These are phyloP conservation scores for Siphamia tubifer DNA, from an alignment of 2,113 vertebrate genomes.

Conservation along the genomic window DNA sequence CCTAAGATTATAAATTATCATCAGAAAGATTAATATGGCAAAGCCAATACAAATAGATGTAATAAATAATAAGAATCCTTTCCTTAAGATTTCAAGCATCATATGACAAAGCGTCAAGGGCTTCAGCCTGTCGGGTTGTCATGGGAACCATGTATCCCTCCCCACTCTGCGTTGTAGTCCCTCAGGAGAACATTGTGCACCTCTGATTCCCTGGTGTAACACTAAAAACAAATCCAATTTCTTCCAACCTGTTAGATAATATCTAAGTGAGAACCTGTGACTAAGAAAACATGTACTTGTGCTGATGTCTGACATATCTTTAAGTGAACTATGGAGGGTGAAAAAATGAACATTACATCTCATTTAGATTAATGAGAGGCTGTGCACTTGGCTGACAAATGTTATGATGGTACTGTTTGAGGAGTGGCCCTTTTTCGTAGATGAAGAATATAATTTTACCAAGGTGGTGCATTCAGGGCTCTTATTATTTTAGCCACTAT, in stretches of 20 bases:
- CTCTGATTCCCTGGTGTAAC: slow-evolving; percentile 32
- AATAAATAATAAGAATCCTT: slow-evolving; percentile 23
- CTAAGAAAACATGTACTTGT: background rate
- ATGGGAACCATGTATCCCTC: slow-evolving; percentile 77
- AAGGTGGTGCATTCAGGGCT: slow-evolving; percentile 50
- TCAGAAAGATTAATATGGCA: background rate
- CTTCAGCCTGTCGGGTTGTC: slow-evolving; percentile 75
- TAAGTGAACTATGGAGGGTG: slow-evolving; percentile 40
- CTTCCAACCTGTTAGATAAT: slow-evolving; percentile 35
- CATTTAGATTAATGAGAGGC: slow-evolving; percentile 69
- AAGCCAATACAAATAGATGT: background rate
- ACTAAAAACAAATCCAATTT: slow-evolving; percentile 40
- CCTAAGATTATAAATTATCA: background rate
- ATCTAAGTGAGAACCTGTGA: background rate
- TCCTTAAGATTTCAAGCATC: slow-evolving; percentile 61
- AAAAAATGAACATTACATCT: slow-evolving; percentile 45
- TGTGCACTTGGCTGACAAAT: slow-evolving; percentile 39
- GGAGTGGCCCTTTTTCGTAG: slow-evolving; percentile 55
- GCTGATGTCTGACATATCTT: slow-evolving; percentile 14
- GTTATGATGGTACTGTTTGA: slow-evolving; percentile 66
- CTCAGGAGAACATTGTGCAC: slow-evolving; percentile 55
- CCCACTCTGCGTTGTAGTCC: slow-evolving; percentile 54
- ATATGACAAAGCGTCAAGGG: slow-evolving; percentile 74
- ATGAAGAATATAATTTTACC: slow-evolving; percentile 69
- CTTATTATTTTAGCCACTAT: slow-evolving; percentile 53